phyloP scores from a whole-genome alignment of 2,113 vertebrate genomes.

The Syngnathus typhle region DNA sequence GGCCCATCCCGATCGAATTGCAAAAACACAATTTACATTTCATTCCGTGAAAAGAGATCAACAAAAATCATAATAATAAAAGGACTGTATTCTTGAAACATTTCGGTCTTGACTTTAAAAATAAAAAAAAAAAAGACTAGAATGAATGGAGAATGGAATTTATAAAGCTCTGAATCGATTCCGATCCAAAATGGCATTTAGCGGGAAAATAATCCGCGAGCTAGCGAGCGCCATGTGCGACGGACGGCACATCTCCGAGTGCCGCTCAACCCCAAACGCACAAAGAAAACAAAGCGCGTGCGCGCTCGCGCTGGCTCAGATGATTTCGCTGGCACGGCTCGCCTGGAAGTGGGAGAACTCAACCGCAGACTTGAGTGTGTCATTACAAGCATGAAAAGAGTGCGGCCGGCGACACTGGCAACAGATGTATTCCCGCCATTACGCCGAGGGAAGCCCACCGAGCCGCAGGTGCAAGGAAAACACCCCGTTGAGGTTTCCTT shows the following conservation, averaged over 20 bases:
- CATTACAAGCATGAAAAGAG: constrained; percentile 72
- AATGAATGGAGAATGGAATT: too few species aligned
- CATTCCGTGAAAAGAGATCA: too few species aligned
- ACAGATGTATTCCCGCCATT: constrained; percentile 69
- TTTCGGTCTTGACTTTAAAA: too few species aligned
- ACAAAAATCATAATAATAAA: too few species aligned
- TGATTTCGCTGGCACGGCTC: constrained; percentile 60
- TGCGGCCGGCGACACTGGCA: constrained; percentile 63
- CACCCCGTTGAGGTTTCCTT: constrained; percentile 31
- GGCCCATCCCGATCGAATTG: too few species aligned
- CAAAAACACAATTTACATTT: too few species aligned
- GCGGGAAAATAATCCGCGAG: constrained; percentile 19
- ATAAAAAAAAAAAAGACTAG: too few species aligned
- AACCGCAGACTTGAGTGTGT: constrained; percentile 70
- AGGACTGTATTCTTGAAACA: too few species aligned
- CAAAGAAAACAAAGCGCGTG: constrained; percentile 65
- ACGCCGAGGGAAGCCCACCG: constrained; percentile 55
- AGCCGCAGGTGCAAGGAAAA: constrained; percentile 59
- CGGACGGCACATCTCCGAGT: constrained; percentile 66
- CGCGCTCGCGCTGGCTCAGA: constrained; percentile 55
- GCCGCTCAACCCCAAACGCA: constrained; percentile 64
- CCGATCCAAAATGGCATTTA: too few species aligned
- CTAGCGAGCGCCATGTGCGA: constrained; percentile 18
- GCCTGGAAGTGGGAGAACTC: constrained; percentile 50
- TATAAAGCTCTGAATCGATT: too few species aligned